Base-by-base conservation (phyloP, 1,140 invertebrate genomes). In the Drosophila athabasca region DNA sequence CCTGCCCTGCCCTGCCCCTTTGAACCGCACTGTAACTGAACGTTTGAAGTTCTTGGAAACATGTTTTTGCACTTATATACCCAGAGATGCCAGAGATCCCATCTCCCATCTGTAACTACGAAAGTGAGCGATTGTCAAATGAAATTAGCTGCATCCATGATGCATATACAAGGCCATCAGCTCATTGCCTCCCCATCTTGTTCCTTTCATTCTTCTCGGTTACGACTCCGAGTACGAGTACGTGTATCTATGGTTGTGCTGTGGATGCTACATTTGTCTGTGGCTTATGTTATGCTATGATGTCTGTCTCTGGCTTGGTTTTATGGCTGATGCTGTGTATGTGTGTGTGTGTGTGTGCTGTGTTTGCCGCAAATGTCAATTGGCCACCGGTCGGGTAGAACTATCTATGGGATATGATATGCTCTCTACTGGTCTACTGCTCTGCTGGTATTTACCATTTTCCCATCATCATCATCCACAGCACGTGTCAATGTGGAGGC, bases 51-150 rank as follows among this genome's bases (percentile, higher is more conserved):
- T 76, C 65, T 72, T 78, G 46, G 53, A 62, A 88, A 88, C 83
- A 88, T 79, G 83, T 89, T 88, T 88, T 83, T 83, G 83, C 83
- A 88, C 83, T 88, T 88, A 87, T 74, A 51, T 54, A 41, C 62
- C 49, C 39, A 48, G 51, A 60, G 39, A 41, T 39, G 24, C 22
- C 7, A 17, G 11, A 53, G 0, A 26, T 31, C 15, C 15, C 44
- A 45, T 39, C 48, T 52, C 43, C 39, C 43, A 50, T 35, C 31
- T 35, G 31, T 35, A 39, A 68, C 74, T 45, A 62, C 64, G 48
- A 57, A 69, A 26, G 71, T 64, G 59, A 67, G 62, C 65, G 66
- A 83, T 75, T 87, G 83, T 83, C 76, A 87, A 88, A 73, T 70
- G 83, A 83, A 83, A 88, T 88, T 88, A 89, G 83, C 62, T 83